phyloP scores from a whole-genome alignment of 2,888 invertebrate species.

The Argyresthia goedartella region DNA sequence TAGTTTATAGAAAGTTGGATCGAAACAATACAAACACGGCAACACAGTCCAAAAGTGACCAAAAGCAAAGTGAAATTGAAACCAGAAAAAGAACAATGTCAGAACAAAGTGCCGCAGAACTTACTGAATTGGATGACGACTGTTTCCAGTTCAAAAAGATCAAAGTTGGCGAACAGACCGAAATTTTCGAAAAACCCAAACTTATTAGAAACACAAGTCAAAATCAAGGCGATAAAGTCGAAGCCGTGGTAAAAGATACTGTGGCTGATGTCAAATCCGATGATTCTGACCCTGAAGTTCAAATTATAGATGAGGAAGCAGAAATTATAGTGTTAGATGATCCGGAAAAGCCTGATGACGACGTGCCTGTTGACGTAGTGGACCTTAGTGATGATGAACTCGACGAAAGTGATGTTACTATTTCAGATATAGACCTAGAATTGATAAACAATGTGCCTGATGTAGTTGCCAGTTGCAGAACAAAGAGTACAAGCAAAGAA shows the following conservation, averaged over 20 bases:
- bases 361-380: slow-evolving; percentile 42
- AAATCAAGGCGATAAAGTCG: slow-evolving; percentile 14
- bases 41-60: slow-evolving; percentile 25
- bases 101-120: slow-evolving; percentile 44
- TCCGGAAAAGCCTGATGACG: slow-evolving; percentile 24
- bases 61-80: slow-evolving; percentile 26
- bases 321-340: slow-evolving; percentile 46
- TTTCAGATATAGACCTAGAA: slow-evolving; percentile 34
- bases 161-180: slow-evolving; percentile 36
- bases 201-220: slow-evolving; percentile 39
- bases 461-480: slow-evolving; percentile 53
- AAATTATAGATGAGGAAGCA: slow-evolving; percentile 45
- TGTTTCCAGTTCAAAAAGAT: slow-evolving; percentile 55
- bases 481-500: slow-evolving; percentile 25
- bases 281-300: slow-evolving; percentile 54
- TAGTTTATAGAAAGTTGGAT: slow-evolving; percentile 56
- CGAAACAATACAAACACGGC: slow-evolving; percentile 23
- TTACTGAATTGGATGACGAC: slow-evolving; percentile 49
- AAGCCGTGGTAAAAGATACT: slow-evolving; percentile 24
- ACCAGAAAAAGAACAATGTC: slow-evolving; percentile 51
- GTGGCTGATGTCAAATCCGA: slow-evolving; percentile 21
- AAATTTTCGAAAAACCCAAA: slow-evolving; percentile 48
- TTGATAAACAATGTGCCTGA: slow-evolving; percentile 53
- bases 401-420: slow-evolving; percentile 34
- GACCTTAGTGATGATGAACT: slow-evolving; percentile 50